phyloP scores from a whole-genome alignment of 2,113 vertebrate genomes.

The Hemibagrus wyckioides region DNA sequence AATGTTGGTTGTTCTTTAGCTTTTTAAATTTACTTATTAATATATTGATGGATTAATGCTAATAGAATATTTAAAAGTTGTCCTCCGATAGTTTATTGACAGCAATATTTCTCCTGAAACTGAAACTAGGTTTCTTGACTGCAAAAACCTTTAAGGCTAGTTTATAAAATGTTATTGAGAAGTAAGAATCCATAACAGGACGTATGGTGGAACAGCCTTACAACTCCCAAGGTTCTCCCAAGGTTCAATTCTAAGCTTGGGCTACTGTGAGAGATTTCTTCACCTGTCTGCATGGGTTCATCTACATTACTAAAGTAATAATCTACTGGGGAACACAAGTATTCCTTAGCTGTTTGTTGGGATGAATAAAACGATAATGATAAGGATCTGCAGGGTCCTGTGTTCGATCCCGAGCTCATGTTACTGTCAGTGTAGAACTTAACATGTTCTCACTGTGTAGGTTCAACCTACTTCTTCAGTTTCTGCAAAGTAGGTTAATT shows the following conservation, averaged over 20 bases:
- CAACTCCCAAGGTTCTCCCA: neutral
- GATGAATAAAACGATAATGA: neutral
- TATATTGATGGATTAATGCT: neutral
- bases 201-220: neutral
- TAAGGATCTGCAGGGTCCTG: neutral
- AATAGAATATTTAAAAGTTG: neutral
- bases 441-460: neutral
- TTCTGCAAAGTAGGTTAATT: neutral
- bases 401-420: neutral
- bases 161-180: neutral
- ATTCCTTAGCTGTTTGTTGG: neutral
- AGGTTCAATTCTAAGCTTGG: neutral
- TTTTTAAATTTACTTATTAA: neutral
- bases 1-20: neutral
- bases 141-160: neutral
- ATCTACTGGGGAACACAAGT: neutral
- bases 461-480: too few species aligned
- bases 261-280: neutral
- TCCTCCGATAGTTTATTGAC: neutral
- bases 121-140: neutral
- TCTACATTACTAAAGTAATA: neutral
- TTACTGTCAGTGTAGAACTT: neutral
- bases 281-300: neutral
- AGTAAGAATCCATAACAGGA: neutral
- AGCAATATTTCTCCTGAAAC: neutral